phyloP scores from a whole-genome alignment of 2,113 vertebrate genomes.

The Pantherophis guttatus region DNA sequence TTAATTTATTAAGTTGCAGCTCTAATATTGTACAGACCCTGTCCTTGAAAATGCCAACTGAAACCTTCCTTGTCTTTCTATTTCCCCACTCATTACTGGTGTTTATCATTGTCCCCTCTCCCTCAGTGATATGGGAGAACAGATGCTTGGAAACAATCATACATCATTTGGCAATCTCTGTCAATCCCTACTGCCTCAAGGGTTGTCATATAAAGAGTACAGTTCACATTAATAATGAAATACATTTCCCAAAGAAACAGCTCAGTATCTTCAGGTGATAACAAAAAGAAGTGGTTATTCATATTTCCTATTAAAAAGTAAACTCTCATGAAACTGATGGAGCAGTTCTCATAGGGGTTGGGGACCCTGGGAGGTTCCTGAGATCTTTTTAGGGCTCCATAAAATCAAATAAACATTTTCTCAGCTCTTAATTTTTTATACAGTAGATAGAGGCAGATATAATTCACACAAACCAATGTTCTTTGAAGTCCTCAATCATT shows the following conservation, averaged over 20 bases:
- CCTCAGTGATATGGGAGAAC: constrained; percentile 62
- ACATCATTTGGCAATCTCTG: constrained; percentile 61
- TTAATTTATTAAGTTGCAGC: not conserved
- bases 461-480: not conserved
- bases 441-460: not conserved
- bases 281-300: constrained; percentile 58
- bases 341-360: not conserved
- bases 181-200: constrained; percentile 62
- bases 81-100: constrained; percentile 27
- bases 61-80: constrained; percentile 32
- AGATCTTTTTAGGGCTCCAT: not conserved
- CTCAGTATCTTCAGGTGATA: constrained; percentile 62
- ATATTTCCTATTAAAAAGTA: constrained; percentile 60
- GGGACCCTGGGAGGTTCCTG: not conserved
- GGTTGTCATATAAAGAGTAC: constrained; percentile 61
- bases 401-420: not conserved
- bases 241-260: constrained; percentile 61
- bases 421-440: not conserved
- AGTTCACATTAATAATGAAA: constrained; percentile 69
- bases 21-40: not conserved
- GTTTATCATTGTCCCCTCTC: constrained; percentile 63
- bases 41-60: constrained; percentile 51
- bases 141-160: constrained; percentile 64
- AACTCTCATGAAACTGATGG: constrained; percentile 54
- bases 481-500: not conserved